Conservation (phyloP, 2,888 invertebrate genomes). For the Drosophila vallismaia region DNA sequence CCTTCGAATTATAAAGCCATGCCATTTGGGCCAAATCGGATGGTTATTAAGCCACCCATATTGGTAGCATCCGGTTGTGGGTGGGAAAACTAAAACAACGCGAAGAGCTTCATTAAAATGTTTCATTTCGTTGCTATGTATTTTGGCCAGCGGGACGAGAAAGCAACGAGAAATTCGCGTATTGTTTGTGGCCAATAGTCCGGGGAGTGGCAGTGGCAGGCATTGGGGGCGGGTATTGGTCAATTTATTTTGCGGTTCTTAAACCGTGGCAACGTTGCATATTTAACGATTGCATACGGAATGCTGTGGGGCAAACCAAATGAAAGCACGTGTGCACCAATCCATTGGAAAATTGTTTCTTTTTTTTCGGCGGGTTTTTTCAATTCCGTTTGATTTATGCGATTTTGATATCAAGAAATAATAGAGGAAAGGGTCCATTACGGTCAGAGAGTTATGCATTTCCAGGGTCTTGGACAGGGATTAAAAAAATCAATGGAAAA, state of each 20-base stretch:
- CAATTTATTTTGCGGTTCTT: conserved; percentile 60
- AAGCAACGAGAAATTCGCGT: not conserved
- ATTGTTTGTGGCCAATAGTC: conserved; percentile 4
- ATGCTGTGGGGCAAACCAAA: conserved; percentile 19
- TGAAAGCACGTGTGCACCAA: conserved; percentile 28
- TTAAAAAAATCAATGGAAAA: no score
- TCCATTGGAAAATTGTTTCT: conserved; percentile 8
- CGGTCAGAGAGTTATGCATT: no score
- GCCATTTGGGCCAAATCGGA: not conserved
- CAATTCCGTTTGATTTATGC: conserved; percentile 1
- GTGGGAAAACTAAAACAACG: not conserved
- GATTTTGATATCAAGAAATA: not conserved
- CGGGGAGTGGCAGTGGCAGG: not conserved
- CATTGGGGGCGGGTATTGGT: conserved; percentile 37
- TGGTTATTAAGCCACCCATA: not conserved
- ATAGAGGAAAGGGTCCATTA: not conserved
- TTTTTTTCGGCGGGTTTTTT: not conserved
- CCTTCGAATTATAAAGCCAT: not conserved
- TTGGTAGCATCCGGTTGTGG: not conserved
- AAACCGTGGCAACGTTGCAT: conserved; percentile 63
- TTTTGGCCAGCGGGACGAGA: conserved; percentile 3
- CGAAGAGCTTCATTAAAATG: conserved; percentile 33
- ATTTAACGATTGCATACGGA: conserved; percentile 48
- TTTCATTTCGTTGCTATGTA: conserved; percentile 13
- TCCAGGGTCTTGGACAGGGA: no score